phyloP scores from a whole-genome alignment of 2,797 vertebrate genomes.

The Ceryle rudis region DNA sequence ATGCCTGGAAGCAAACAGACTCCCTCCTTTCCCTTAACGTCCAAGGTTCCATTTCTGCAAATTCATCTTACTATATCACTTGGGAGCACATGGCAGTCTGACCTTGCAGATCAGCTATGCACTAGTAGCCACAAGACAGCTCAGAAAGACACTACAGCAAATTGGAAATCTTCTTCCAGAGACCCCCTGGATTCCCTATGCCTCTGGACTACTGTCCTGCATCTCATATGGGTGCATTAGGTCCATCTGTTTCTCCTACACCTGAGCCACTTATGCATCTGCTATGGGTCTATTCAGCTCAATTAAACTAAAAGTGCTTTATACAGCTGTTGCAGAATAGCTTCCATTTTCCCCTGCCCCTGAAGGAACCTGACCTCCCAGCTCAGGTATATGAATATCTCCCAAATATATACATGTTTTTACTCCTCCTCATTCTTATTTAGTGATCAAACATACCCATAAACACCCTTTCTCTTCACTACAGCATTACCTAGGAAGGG shows the following conservation, averaged over 20 bases:
- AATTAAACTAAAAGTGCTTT: neutral
- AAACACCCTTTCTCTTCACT: neutral
- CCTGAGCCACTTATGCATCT: neutral
- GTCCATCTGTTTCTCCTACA: neutral
- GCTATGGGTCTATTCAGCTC: neutral
- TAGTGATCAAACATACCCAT: neutral
- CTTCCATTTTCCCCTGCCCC: neutral
- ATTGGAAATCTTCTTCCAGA: neutral
- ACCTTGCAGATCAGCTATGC: neutral
- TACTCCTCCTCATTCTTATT: neutral
- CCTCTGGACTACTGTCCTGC: neutral
- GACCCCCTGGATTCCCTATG: rapidly evolving
- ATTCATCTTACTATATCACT: neutral
- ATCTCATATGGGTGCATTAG: neutral
- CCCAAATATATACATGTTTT: neutral
- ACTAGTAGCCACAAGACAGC: neutral
- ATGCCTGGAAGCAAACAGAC: neutral
- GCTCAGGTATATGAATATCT: neutral
- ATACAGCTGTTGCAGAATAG: neutral
- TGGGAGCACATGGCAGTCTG: neutral
- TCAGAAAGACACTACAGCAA: neutral
- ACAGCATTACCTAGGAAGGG: neutral
- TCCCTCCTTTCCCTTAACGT: neutral
- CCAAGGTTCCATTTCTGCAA: neutral
- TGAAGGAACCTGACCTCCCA: neutral